Evolutionary conservation across 2,888 invertebrate species (phyloP), one percentile per base, ranked within the genome.

Genomic region (Drosophila mimetica): DNA sequence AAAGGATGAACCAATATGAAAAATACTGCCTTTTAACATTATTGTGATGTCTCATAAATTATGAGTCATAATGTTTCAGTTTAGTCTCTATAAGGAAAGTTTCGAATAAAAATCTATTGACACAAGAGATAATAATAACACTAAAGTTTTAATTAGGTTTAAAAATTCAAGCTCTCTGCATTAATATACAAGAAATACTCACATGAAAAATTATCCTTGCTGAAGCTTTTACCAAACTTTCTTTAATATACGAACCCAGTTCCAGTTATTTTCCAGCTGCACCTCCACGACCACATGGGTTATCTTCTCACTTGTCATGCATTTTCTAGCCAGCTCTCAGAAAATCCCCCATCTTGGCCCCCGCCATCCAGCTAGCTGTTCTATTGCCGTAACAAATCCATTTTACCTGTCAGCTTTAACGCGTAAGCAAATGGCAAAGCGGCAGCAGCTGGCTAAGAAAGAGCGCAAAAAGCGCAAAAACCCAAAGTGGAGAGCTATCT

Each of bases 351-450:
- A n/a, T 20, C 30, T 4, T 4, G 4, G 14, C 7, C 5, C 13
- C 8, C 13, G 16, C 42, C 51, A n/a, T n/a, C 50, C 47, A 41
- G 39, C 63, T 58, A 44, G 69, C 65, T 74, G 71, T 79, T 79
- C 79, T 75, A 74, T 77, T 74, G 82, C 84, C 75, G 79, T 74
- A 84, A 77, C 81, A 84, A 84, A 84, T 84, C 81, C 83, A 84
- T 86, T 84, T 84, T 76, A 81, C 69, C 76, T 84, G 81, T 81
- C 83, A 79, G 86, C 85, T 84, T 84, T 75, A 88, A 86, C 80
- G 74, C 86, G 80, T 79, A 87, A 79, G 75, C 81, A 81, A 86
- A 81, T 86, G 79, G 79, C 87, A 86, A 74, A 84, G 71, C 58
- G 61, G 59, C 61, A 71, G 76, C 78, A 52, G 73, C 37, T 63